These are phyloP conservation scores for Saccopteryx leptura DNA, from an alignment of 2,113 vertebrate species.

Conservation along the genomic window DNA sequence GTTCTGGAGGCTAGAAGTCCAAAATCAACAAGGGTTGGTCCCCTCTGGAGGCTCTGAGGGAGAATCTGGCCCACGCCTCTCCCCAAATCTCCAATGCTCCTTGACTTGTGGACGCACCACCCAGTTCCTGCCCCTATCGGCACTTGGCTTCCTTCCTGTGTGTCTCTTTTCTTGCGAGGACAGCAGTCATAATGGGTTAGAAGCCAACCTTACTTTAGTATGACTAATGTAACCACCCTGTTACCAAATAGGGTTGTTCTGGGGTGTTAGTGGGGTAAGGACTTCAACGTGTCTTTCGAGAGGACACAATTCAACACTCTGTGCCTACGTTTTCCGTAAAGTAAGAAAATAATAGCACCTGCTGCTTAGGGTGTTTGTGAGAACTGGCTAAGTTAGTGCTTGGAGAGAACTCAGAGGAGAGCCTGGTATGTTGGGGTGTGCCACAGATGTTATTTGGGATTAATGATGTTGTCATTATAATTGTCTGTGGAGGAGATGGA, in stretches of 20 bases:
- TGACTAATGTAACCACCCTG: not conserved
- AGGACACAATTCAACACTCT: not conserved
- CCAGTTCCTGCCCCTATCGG: not conserved
- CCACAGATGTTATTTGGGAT: not conserved
- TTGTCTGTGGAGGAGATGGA: not conserved
- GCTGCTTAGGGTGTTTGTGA: not conserved
- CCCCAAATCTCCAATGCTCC: not conserved
- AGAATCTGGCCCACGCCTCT: not conserved
- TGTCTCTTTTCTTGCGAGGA: not conserved
- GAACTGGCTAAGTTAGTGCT: not conserved
- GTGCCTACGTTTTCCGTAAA: not conserved
- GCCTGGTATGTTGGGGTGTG: not conserved
- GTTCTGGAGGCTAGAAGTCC: not conserved
- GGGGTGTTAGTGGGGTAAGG: not conserved
- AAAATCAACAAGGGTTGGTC: not conserved
- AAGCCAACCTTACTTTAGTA: not conserved
- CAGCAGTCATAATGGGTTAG: not conserved
- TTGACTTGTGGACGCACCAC: rapidly evolving
- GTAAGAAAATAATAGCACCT: not conserved
- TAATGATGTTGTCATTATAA: not conserved
- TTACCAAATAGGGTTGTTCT: not conserved
- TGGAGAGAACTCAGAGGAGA: not conserved
- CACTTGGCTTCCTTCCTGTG: rapidly evolving
- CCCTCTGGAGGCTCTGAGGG: not conserved
- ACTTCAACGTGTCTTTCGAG: not conserved